Evolutionary conservation across 2,113 vertebrate species (phyloP).

Genomic region (Cheirogaleus medius): DNA sequence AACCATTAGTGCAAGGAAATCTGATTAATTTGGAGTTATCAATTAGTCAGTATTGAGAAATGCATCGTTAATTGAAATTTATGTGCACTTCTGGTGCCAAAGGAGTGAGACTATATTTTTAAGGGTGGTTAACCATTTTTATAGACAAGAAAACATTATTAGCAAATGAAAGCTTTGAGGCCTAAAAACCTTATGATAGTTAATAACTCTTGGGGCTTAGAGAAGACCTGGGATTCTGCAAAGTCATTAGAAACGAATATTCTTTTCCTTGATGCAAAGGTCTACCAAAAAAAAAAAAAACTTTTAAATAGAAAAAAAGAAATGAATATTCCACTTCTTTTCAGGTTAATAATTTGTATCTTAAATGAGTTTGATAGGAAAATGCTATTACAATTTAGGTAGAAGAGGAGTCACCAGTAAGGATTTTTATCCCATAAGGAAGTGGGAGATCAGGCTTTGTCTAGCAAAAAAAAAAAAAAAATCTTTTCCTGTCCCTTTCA

Average conservation of each 20-base stretch:
- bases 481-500: slow-evolving; percentile 11
- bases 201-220: background rate
- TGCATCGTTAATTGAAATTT: background rate
- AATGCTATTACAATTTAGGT: background rate
- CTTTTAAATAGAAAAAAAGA: too few species aligned
- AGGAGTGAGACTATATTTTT: background rate
- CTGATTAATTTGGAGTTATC: background rate
- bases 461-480: background rate
- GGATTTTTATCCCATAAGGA: background rate
- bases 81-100: background rate
- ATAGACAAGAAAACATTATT: background rate
- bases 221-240: background rate
- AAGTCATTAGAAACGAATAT: background rate
- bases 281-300: too few species aligned
- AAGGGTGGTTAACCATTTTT: background rate
- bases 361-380: background rate
- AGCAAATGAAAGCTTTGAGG: background rate
- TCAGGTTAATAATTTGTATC: background rate
- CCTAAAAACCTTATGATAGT: background rate
- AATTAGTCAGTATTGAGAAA: background rate
- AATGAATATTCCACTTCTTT: background rate
- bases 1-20: background rate
- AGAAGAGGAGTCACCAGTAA: background rate
- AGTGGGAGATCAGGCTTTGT: background rate
- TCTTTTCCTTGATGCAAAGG: too few species aligned